Evolutionary conservation across 2,888 invertebrate species (phyloP), one percentile per base, ranked within the genome.

Genomic region (Teinopalpus imperialis): DNA sequence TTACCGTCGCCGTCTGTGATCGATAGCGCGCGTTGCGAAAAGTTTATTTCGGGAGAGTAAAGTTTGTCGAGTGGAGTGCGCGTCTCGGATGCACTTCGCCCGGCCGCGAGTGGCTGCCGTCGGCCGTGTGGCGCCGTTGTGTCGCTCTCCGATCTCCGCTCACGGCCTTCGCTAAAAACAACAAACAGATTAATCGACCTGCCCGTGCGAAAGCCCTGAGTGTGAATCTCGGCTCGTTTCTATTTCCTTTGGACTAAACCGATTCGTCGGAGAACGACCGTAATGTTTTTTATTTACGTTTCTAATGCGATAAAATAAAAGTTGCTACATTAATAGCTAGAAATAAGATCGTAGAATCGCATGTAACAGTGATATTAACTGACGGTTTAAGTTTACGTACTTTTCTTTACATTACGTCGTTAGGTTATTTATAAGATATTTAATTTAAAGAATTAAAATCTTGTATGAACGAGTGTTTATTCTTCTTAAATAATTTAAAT

Each of bases 281-380:
- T 66, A 62, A 69, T 69, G 76, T 80, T 80, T 80, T 76, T 72
- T 80, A 81, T 78, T 78, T 69, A 76, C 72, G 67, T 70, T 77
- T 68, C 66, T 81, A 78, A 76, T 76, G 69, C 83, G 76, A 82
- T 83, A 80, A 82, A 78, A 80, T 82, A 80, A 81, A 69, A 70
- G 67, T 68, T 61, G 61, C 66, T 75, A 74, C 74, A 70, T 71
- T 81, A 81, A 79, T 79, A 81, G 74, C 74, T 69, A 59, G 70
- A 73, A 86, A 85, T 86, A 77, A 85, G 87, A 85, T 87, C 81
- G 80, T 81, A 69, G 74, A 75, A 85, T 85, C 78, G 85, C 83
- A 83, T 85, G 85, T 81, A 81, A 81, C 72, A 71, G 76, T 75
- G 81, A 74, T 81, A 85, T 87, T 86, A 85, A 70, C 79, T 68